These are phyloP conservation scores for Diabrotica undecimpunctata DNA, from an alignment of 1,140 invertebrate species.

Conservation along the genomic window DNA sequence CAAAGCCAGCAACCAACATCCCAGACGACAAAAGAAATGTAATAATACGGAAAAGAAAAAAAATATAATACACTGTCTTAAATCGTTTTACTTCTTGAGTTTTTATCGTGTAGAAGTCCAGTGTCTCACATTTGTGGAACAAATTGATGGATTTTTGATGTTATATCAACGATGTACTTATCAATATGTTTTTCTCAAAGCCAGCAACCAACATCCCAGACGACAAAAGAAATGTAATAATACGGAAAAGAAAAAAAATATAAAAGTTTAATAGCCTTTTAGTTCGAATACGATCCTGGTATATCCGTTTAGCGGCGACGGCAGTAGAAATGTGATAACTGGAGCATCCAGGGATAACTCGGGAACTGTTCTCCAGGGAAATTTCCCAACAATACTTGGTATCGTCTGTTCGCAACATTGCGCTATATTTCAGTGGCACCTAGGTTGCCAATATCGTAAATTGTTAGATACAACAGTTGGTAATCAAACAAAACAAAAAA, in stretches of 20 bases:
- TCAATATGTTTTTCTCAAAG: too few species aligned
- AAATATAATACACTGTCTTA: background rate
- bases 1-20: too few species aligned
- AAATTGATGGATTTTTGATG: too few species aligned
- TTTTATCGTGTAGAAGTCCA: too few species aligned
- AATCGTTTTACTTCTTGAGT: too few species aligned
- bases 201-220: too few species aligned
- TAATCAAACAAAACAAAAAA: background rate
- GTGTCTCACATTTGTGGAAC: too few species aligned
- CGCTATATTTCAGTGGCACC: slow-evolving; percentile 7
- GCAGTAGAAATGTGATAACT: slow-evolving; percentile 11
- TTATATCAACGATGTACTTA: too few species aligned
- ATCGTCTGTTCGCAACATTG: slow-evolving; percentile 7
- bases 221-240: background rate
- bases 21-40: too few species aligned
- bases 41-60: background rate
- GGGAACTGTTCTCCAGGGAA: slow-evolving; percentile 15
- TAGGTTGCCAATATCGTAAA: slow-evolving; percentile 15
- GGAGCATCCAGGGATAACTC: slow-evolving; percentile 9
- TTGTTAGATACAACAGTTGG: slow-evolving; percentile 7
- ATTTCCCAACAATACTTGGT: slow-evolving; percentile 14
- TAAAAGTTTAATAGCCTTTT: background rate
- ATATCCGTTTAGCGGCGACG: background rate
- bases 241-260: background rate
- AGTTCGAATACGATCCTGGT: background rate